Conservation (phyloP, 2,797 vertebrate genomes). For the Poecilia wingei region DNA sequence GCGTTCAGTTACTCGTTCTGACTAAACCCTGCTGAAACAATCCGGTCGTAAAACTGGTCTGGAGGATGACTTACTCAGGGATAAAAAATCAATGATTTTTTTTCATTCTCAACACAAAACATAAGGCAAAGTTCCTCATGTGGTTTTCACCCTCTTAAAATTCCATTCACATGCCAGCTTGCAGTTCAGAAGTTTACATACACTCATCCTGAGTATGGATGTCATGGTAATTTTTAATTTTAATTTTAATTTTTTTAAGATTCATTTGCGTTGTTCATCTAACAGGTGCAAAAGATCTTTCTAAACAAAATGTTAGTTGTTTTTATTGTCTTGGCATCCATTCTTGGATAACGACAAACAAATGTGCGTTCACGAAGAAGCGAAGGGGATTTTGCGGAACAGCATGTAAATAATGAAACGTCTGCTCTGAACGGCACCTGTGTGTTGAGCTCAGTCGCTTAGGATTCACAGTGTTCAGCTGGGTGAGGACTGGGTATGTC, state of each 20-base stretch:
- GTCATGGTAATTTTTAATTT: not conserved
- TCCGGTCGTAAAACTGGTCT: not conserved
- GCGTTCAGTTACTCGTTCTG: constrained; percentile 16
- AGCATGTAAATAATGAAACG: not conserved
- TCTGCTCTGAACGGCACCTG: not conserved
- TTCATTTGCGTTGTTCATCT: not conserved
- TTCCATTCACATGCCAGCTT: not conserved
- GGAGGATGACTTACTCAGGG: not conserved
- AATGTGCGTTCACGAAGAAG: not conserved
- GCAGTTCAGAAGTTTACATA: not conserved
- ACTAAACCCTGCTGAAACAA: constrained; percentile 6
- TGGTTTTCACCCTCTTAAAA: not conserved
- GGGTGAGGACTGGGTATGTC: not conserved
- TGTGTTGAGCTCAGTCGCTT: not conserved
- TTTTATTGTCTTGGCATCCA: not conserved
- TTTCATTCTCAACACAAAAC: not conserved
- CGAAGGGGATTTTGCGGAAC: not conserved
- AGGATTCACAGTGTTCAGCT: not conserved
- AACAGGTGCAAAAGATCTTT: not conserved
- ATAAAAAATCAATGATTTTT: not conserved
- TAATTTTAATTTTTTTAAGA: not conserved
- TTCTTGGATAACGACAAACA: not conserved
- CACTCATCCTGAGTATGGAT: not conserved
- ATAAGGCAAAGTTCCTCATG: not conserved
- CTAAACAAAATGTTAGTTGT: not conserved